Conservation (phyloP, 2,113 vertebrate genomes). For the Rana temporaria region DNA sequence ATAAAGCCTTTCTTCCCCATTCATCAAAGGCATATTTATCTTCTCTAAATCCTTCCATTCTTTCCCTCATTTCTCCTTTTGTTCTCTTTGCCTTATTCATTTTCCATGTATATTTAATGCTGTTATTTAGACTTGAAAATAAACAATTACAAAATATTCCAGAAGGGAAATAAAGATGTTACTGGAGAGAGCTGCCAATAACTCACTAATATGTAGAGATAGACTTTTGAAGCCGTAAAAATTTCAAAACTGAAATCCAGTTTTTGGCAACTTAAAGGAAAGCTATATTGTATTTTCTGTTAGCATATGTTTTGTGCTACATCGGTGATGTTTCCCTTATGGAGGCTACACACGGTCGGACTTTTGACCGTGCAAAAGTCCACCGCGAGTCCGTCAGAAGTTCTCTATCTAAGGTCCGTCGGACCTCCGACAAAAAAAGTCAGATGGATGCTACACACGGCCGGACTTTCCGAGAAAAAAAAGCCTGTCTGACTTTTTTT, state of each 20-base stretch:
- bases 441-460: no score
- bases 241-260: not conserved
- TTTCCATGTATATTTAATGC: constrained; percentile 52
- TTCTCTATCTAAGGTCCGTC: no score
- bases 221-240: not conserved
- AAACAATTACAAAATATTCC: constrained; percentile 52
- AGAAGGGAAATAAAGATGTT: constrained; percentile 40
- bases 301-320: no score
- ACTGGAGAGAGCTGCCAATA: constrained; percentile 41
- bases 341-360: no score
- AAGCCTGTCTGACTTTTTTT: no score
- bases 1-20: constrained; percentile 65
- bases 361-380: no score
- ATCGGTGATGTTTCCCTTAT: no score
- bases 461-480: no score
- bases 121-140: constrained; percentile 33
- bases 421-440: no score
- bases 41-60: constrained; percentile 59
- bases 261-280: no score
- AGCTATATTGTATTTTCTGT: no score
- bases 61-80: constrained; percentile 28
- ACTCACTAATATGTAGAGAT: constrained; percentile 2
- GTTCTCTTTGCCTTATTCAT: constrained; percentile 51
- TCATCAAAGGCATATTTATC: constrained; percentile 72
- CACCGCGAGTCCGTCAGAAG: no score